Base-by-base conservation (phyloP, 2,888 invertebrate species). In the Argyresthia goedartella region DNA sequence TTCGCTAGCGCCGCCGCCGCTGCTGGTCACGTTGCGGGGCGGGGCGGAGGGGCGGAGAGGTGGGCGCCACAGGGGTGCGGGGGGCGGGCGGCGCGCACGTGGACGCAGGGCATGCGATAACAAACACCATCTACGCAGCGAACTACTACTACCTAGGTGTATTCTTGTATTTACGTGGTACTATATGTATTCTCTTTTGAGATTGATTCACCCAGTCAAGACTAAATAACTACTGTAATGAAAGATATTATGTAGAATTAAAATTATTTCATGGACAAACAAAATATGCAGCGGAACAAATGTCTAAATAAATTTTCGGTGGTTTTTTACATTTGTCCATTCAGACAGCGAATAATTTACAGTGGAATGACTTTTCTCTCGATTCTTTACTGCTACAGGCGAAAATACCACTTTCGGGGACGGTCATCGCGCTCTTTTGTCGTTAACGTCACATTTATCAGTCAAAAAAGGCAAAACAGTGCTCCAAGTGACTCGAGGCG, bases 21-120 rank as follows among this genome's bases (percentile, higher is more conserved):
- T n/a, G 33, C 25, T 33, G 62, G 65, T 73, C 76, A 77, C 76
- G 77, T 74, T 71, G 70, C 60, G 54, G 52, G 56, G 63, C 57
- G 64, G 63, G 66, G 62, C 56, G 60, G 25, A 25, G 25, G 25
- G 6, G 25, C 25, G 25, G 25, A 25, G 3, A 6, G 25, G 25
- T 4, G 25, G 25, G 25, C 25, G 25, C 25, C 25, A 6, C 25
- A 6, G 25, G 25, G 25, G 25, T 25, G 25, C 25, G 25, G 25
- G 25, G 25, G 25, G 25, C 25, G 25, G 25, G 78, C 78, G 79
- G 64, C 57, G 72, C 73, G 71, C 69, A 63, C 64, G 44, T 14
- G 49, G 44, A 16, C 36, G 49, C 44, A 43, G 34, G 48, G 35
- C 16, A 41, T 43, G 15, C 36, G 49, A 47, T 16, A 44, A 49